These are phyloP conservation scores for Sebastes paucispinis DNA, from an alignment of 2,797 vertebrate species.

Conservation along the genomic window DNA sequence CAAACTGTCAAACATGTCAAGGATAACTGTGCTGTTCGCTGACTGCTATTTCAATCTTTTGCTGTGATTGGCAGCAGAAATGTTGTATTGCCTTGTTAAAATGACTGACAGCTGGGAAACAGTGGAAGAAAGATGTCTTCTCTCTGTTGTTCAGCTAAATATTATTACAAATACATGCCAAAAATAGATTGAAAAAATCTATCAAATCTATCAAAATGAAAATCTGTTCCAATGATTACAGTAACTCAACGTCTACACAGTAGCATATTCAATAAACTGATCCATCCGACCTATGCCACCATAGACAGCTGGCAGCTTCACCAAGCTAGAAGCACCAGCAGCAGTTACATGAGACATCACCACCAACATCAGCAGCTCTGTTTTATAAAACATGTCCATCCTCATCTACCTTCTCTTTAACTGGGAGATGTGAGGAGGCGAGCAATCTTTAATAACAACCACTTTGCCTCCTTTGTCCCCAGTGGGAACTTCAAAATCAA, in stretches of 20 bases:
- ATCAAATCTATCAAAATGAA: neutral
- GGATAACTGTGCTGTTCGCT: conserved; percentile 4
- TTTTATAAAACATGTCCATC: neutral
- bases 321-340: neutral
- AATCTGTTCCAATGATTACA: neutral
- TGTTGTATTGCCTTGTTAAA: conserved; percentile 39
- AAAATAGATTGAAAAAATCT: neutral
- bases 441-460: neutral
- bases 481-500: neutral
- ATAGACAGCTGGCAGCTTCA: neutral
- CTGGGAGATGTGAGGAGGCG: neutral
- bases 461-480: neutral
- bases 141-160: neutral
- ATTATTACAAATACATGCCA: neutral
- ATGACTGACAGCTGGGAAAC: conserved; percentile 41
- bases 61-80: conserved; percentile 13
- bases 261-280: neutral
- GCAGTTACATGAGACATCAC: neutral
- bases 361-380: neutral
- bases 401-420: neutral
- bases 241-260: neutral
- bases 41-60: conserved; percentile 12
- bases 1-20: conserved; percentile 6
- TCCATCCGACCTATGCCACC: neutral
- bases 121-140: neutral